These are phyloP conservation scores for Sorex araneus DNA, from an alignment of 2,113 vertebrate species.

Conservation along the genomic window DNA sequence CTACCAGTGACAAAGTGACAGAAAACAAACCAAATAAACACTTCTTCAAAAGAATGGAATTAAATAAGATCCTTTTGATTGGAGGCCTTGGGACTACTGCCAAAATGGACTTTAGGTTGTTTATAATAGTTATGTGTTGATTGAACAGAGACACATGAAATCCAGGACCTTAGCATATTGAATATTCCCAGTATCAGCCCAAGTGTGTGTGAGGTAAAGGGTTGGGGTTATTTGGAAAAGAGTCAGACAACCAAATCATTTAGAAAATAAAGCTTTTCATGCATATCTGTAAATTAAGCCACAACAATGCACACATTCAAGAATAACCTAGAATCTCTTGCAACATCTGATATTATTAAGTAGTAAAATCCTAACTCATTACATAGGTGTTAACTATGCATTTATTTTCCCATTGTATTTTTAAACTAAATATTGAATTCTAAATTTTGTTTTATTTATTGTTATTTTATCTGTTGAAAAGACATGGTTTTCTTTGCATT, in stretches of 20 bases:
- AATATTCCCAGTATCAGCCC: constrained; percentile 61
- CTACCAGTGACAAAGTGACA: constrained; percentile 82
- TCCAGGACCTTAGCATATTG: constrained; percentile 69
- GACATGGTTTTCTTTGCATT: constrained; percentile 1
- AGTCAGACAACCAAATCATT: constrained; percentile 83
- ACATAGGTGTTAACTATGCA: constrained; percentile 56
- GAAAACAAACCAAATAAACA: constrained; percentile 80
- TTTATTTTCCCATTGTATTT: constrained; percentile 76
- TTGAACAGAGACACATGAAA: constrained; percentile 82
- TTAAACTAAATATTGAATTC: constrained; percentile 63
- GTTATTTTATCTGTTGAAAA: constrained; percentile 34
- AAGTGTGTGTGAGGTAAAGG: constrained; percentile 70
- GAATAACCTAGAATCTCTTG: constrained; percentile 75
- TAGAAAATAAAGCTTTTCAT: constrained; percentile 82
- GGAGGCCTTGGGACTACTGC: constrained; percentile 82
- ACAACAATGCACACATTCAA: constrained; percentile 80
- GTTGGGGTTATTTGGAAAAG: constrained; percentile 74
- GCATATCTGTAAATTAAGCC: constrained; percentile 82
- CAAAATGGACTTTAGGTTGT: constrained; percentile 83
- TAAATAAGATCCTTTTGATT: constrained; percentile 87
- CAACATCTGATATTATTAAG: constrained; percentile 66
- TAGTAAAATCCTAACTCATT: constrained; percentile 30
- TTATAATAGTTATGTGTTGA: constrained; percentile 87
- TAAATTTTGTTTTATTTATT: constrained; percentile 63
- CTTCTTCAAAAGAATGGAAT: constrained; percentile 81